These are phyloP conservation scores for Staurois parvus DNA, from an alignment of 2,797 vertebrate species.

Conservation along the genomic window DNA sequence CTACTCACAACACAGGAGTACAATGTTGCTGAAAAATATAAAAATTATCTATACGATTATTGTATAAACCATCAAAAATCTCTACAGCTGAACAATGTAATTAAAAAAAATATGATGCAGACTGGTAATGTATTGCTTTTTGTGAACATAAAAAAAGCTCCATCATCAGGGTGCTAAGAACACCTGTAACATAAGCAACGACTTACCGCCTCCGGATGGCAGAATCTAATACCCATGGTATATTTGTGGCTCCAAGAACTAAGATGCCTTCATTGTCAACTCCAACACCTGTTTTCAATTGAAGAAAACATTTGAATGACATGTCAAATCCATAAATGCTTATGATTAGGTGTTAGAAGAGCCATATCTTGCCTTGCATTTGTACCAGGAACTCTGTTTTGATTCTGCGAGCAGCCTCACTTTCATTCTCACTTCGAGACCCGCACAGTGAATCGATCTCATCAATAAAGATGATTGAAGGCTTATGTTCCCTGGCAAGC, in stretches of 20 bases:
- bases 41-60: no score
- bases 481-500: slow-evolving; percentile 93
- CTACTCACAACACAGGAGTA: no score
- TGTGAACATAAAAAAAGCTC: no score
- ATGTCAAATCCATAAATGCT: no score
- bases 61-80: no score
- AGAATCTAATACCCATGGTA: slow-evolving; percentile 98
- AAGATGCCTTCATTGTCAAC: slow-evolving; percentile 95
- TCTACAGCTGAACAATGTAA: no score
- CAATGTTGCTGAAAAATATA: no score
- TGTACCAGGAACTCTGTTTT: slow-evolving; percentile 98
- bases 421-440: slow-evolving; percentile 97
- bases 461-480: slow-evolving; percentile 98
- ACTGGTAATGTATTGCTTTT: no score
- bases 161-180: no score
- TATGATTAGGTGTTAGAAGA: slow-evolving; percentile 10
- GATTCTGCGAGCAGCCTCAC: slow-evolving; percentile 94
- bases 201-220: slow-evolving; percentile 95
- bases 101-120: no score
- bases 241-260: slow-evolving; percentile 98
- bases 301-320: background rate
- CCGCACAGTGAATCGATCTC: slow-evolving; percentile 97
- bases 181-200: no score
- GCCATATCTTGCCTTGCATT: slow-evolving; percentile 87
- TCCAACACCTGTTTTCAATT: slow-evolving; percentile 84